Base-by-base conservation (phyloP, 1,140 invertebrate species). In the Rhysida immarginata region DNA sequence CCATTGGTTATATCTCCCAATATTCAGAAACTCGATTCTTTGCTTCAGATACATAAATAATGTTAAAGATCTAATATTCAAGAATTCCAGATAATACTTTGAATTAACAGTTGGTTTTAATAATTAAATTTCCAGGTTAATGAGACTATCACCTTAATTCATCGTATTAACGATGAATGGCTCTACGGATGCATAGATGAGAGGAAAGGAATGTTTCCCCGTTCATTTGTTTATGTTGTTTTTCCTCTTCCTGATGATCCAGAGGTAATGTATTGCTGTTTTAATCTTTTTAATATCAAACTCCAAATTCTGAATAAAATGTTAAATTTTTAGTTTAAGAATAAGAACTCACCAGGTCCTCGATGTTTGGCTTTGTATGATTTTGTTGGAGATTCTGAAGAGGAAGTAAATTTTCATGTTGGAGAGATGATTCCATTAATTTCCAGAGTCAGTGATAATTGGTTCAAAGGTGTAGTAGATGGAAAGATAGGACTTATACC, bases 81-180 rank as follows among this genome's bases (percentile, higher is more conserved):
- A n/a, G n/a, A n/a, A n/a, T n/a, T n/a, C n/a, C n/a, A n/a, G n/a
- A n/a, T n/a, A n/a, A n/a, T n/a, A n/a, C n/a, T n/a, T n/a, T n/a
- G n/a, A n/a, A n/a, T n/a, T n/a, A n/a, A n/a, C n/a, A n/a, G n/a
- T n/a, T n/a, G n/a, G n/a, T n/a, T n/a, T n/a, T n/a, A n/a, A n/a
- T n/a, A n/a, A n/a, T n/a, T n/a, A n/a, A n/a, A n/a, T 54, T 74
- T 74, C 55, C 72, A 87, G 84, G 75, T 72, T 42, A 78, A 77
- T 59, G 81, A 89, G 61, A 73, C 78, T 58, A 80, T 92, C 42
- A 72, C 79, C 57, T 70, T 90, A 56, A 63, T 81, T 49, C 74
- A 77, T 59, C 72, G 76, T 59, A 69, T 88, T 5, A 84, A 88
- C 63, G 74, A 80, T n/a, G 82, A 86, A 58, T 92, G 88, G 88